These are phyloP conservation scores for Montipora cactus DNA, from an alignment of 64 coral and sea anemone species.

Conservation along the genomic window DNA sequence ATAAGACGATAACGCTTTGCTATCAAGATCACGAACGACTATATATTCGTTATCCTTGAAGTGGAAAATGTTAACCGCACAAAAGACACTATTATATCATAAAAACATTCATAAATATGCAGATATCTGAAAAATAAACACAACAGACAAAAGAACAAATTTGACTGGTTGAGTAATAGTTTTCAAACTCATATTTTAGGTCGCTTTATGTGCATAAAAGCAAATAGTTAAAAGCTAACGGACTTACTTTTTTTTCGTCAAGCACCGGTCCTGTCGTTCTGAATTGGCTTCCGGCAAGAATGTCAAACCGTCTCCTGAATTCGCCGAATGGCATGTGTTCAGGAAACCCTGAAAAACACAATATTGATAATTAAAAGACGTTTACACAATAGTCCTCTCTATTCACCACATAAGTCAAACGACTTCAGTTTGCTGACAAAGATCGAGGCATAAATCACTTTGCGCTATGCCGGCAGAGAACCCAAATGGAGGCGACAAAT, in stretches of 20 bases:
- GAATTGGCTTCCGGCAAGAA: conserved; percentile 75
- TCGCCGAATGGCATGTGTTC: conserved; percentile 99
- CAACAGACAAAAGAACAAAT: background rate
- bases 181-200: background rate
- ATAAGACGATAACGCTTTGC: background rate
- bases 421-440: background rate
- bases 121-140: background rate
- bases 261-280: conserved; percentile 84
- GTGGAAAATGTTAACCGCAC: conserved; percentile 19
- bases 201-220: background rate
- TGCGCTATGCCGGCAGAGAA: too few species aligned
- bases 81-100: background rate
- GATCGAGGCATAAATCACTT: background rate
- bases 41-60: background rate
- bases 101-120: conserved; percentile 1
- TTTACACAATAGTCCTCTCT: background rate
- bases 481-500: background rate
- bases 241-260: conserved; percentile 94
- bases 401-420: too few species aligned
- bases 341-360: conserved; percentile 85
- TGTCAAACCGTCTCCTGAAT: conserved; percentile 90
- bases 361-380: background rate
- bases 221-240: background rate
- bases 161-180: background rate
- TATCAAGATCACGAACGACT: background rate